Evolutionary conservation across 2,113 vertebrate species (phyloP), one percentile per base, ranked within the genome.

Genomic region (Scytalopus superciliaris): DNA sequence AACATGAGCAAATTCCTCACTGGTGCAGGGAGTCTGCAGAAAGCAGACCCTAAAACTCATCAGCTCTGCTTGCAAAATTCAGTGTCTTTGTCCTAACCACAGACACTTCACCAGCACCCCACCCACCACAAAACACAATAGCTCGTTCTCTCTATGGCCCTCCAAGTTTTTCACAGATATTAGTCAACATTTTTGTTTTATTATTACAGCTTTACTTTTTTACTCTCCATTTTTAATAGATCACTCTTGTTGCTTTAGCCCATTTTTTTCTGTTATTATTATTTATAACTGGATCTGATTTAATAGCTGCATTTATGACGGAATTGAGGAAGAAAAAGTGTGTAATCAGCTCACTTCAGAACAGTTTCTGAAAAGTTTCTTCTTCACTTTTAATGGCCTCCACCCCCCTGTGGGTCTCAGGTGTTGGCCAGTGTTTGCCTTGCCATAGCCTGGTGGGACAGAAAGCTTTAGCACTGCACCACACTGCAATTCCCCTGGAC

Each of bases 41-140:
- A 95, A 94, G 83, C 64, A 90, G 95, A 64, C 52, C 73, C 80
- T 93, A 78, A 74, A 94, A 90, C 57, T 93, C 93, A 86, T 93
- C 10, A 0, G 27, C 76, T 91, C 72, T 68, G 52, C 86, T 95
- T 96, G 94, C 93, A 96, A 92, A 95, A 84, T 84, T 88, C 93
- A 69, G 28, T 88, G 90, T 93, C 87, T 93, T 92, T 94, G 88
- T 84, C 83, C 90, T 90, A 89, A 94, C 94, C 94, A 78, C 96
- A 96, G 78, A 90, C 94, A 89, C 90, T 93, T 96, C 94, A 92
- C 68, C 83, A 94, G 88, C 94, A 96, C 92, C 76, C 92, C 85
- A 84, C 86, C 93, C 64, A 8, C 90, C 86, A 47, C 90, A 87
- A 85, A 93, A 80, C 69, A 90, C 93, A 96, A 96, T 94, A 92